Evolutionary conservation across 2,888 invertebrate species (phyloP).

Genomic region (Morpho helenor): DNA sequence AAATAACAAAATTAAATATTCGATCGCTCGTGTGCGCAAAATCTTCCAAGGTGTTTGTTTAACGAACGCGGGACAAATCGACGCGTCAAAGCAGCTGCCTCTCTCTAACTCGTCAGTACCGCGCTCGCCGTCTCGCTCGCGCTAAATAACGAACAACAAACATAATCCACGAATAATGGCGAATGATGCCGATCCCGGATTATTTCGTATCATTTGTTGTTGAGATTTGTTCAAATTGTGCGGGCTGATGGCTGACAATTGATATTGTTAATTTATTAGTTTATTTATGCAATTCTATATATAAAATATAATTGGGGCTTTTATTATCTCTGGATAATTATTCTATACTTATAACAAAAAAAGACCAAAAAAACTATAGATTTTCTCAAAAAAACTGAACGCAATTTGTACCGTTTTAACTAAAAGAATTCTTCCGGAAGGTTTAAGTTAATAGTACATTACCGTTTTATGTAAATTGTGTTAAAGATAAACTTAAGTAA

Average conservation of each 20-base stretch:
- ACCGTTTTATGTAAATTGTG: too few relatives aligned
- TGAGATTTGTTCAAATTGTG: constrained; percentile 23
- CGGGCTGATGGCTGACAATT: constrained; percentile 21
- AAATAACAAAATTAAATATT: too few relatives aligned
- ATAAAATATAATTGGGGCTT: too few relatives aligned
- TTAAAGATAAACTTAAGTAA: too few relatives aligned
- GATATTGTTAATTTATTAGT: constrained; percentile 20
- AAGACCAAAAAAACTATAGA: too few relatives aligned
- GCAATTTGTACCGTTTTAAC: too few relatives aligned
- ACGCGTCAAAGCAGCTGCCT: constrained; percentile 38
- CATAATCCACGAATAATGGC: constrained; percentile 47
- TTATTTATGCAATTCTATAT: constrained; percentile 1
- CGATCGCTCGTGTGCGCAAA: constrained; percentile 18
- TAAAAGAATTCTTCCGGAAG: too few relatives aligned
- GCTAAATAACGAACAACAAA: constrained; percentile 45
- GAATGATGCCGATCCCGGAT: constrained; percentile 36
- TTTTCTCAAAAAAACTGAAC: too few relatives aligned
- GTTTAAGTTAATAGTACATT: too few relatives aligned
- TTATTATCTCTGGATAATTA: too few relatives aligned
- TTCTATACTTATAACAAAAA: too few relatives aligned
- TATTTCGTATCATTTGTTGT: constrained; percentile 25
- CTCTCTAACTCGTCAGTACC: constrained; percentile 31
- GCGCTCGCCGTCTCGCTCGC: constrained; percentile 34
- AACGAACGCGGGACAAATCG: constrained; percentile 49
- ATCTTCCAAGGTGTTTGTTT: constrained; percentile 44